phyloP scores from a whole-genome alignment of 2,797 vertebrate species.

The Schizopygopsis malacanthus region DNA sequence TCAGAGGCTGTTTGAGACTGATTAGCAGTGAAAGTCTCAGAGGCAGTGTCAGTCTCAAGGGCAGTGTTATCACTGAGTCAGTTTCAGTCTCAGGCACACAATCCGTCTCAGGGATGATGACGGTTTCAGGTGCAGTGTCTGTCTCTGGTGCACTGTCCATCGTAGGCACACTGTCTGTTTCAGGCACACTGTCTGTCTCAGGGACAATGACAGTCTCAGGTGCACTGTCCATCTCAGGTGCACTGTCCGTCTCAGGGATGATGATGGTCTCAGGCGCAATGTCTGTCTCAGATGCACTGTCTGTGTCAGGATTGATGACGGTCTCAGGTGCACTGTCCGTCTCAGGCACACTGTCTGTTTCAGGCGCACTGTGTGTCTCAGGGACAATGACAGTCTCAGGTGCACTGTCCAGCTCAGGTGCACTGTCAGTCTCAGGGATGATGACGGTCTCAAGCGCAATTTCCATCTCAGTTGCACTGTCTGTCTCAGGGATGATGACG shows the following conservation, averaged over 20 bases:
- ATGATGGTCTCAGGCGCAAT: too few species aligned
- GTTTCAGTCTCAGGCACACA: not conserved
- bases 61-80: not conserved
- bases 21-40: not conserved
- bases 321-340: not conserved
- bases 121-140: too few species aligned
- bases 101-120: too few species aligned
- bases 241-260: too few species aligned
- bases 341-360: not conserved
- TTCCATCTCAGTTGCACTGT: too few species aligned
- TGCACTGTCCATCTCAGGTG: fast-evolving
- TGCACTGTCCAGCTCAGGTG: too few species aligned
- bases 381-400: too few species aligned
- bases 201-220: fast-evolving
- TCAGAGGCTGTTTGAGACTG: not conserved
- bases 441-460: too few species aligned
- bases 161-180: fast-evolving
- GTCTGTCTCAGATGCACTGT: fast-evolving
- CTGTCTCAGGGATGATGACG: too few species aligned
- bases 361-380: too few species aligned
- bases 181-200: fast-evolving
- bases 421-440: too few species aligned
- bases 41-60: not conserved
- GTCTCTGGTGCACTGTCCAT: fast-evolving
- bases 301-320: too few species aligned